Evolutionary conservation across 2,113 vertebrate species (phyloP), one percentile per base, ranked within the genome.

Genomic region (Coreoperca whiteheadi): DNA sequence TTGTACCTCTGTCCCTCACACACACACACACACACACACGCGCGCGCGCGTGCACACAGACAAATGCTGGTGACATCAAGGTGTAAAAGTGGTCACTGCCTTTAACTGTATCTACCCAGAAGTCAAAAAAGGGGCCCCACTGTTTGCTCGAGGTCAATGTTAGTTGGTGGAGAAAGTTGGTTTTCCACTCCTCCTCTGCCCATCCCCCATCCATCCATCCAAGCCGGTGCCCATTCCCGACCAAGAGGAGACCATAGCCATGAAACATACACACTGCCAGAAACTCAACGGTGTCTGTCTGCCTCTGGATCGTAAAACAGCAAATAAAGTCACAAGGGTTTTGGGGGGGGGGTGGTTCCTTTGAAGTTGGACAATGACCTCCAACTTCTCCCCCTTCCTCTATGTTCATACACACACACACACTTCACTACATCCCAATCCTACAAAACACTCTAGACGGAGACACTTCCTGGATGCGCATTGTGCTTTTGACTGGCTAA

Each of bases 301-400:
- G 86, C 63, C 37, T 81, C 66, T 86, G 72, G 59, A 30, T 88
- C 74, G 75, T 94, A 92, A 95, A 95, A 89, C 69, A 53, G 66
- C 80, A 90, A 46, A 74, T 93, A 91, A 91, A 93, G 80, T 84
- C 63, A 63, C 25, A 66, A 41, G 32, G 61, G 60, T 28, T 54
- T 65, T 39, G n/a, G 43, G 25, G 76, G 57, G 77, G 48, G 74
- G 73, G 43, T 18, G 54, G 12, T 16, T 37, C 20, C 91, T 94
- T 93, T 95, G 92, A 95, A 92, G 91, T 85, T 77, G 81, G 92
- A 93, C 92, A 92, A 91, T 94, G 92, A 94, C 91, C 94, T 94
- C 84, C 65, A 91, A 93, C 92, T 92, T 94, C 77, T 46, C 39
- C 74, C 57, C 61, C 25, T 77, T 68, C 79, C 77, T 84, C 59